phyloP scores from a whole-genome alignment of 2,888 invertebrate species.

The Eulithis testata region DNA sequence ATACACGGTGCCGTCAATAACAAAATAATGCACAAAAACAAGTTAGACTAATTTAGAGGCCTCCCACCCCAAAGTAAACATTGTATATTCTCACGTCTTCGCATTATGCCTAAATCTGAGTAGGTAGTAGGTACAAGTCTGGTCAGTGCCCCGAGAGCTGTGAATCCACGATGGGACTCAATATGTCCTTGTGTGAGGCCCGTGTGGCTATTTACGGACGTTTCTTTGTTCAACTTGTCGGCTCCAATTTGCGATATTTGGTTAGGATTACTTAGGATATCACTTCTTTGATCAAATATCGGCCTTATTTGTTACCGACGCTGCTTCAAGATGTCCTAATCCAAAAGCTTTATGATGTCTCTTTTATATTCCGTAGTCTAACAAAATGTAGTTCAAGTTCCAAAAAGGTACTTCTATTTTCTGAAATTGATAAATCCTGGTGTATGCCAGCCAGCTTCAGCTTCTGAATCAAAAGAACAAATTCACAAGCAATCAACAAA shows the following conservation, averaged over 20 bases:
- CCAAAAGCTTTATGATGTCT: not conserved
- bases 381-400: not conserved
- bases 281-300: constrained; percentile 11
- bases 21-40: not conserved
- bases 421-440: too few relatives aligned
- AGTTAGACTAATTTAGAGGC: constrained; percentile 5
- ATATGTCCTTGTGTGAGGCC: constrained; percentile 28
- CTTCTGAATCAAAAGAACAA: constrained; percentile 2
- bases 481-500: not conserved
- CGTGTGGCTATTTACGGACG: constrained; percentile 23
- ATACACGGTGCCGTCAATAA: not conserved
- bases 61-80: not conserved
- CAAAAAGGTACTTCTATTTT: not conserved
- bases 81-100: constrained; percentile 11
- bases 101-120: constrained; percentile 22
- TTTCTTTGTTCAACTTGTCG: constrained; percentile 23
- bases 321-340: not conserved
- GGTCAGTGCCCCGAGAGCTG: constrained; percentile 26
- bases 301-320: constrained; percentile 2
- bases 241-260: constrained; percentile 12
- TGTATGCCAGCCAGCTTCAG: not conserved
- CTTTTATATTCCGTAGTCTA: not conserved
- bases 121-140: constrained; percentile 3
- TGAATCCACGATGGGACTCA: constrained; percentile 8
- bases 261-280: constrained; percentile 13